phyloP scores from a whole-genome alignment of 1,140 invertebrate genomes.

The Nymphalis io region DNA sequence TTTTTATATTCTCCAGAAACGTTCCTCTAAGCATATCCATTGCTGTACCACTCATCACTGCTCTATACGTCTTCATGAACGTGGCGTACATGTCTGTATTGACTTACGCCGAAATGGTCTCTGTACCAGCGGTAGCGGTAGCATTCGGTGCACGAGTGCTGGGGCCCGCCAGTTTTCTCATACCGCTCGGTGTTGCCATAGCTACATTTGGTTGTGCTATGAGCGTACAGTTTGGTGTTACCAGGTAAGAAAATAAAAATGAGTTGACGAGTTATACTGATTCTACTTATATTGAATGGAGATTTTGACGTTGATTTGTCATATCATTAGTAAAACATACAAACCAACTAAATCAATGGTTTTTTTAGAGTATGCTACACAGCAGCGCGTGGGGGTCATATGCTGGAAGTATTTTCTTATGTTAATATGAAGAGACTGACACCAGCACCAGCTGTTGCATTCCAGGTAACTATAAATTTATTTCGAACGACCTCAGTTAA shows the following conservation, averaged over 20 bases:
- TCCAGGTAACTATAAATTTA: conserved; percentile 83
- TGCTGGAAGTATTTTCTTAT: conserved; percentile 91
- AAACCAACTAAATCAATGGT: no score
- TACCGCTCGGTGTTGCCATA: conserved; percentile 87
- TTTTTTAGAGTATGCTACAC: conserved; percentile 90
- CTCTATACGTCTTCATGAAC: conserved; percentile 95
- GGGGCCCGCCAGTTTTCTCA: conserved; percentile 82
- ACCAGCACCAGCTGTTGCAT: conserved; percentile 90
- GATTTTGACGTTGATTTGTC: no score
- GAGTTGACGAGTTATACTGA: background rate
- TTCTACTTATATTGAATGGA: background rate
- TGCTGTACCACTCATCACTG: conserved; percentile 92
- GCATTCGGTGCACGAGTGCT: conserved; percentile 85
- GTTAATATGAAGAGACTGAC: conserved; percentile 90
- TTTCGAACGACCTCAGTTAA: no score
- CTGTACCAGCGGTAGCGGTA: conserved; percentile 92
- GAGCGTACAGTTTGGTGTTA: conserved; percentile 88
- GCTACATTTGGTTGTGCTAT: conserved; percentile 89
- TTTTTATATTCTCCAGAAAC: conserved; percentile 80
- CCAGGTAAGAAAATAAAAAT: conserved; percentile 76
- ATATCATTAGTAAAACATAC: no score
- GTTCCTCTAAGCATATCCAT: conserved; percentile 93
- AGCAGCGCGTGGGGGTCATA: conserved; percentile 93
- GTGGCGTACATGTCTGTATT: conserved; percentile 95
- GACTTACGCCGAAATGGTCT: conserved; percentile 88